Percentiles rank a stretch among this genome's conserved stretches.
Evolutionary conservation across 2,888 invertebrate genomes (phyloP).

Genomic region (Temnothorax unifasciatus): DNA sequence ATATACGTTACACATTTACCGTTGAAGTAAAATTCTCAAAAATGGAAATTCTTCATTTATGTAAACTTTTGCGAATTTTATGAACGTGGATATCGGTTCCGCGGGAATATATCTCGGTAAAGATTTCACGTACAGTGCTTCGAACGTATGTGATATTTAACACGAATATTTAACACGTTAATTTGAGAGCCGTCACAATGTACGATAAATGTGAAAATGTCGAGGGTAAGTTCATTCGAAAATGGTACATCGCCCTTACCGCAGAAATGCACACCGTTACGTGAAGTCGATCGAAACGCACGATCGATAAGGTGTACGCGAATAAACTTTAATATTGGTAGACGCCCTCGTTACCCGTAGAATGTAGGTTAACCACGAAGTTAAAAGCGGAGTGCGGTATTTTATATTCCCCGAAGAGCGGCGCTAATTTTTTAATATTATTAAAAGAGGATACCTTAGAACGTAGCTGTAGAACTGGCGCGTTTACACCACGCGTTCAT

Average conservation of each 20-base stretch:
- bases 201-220: conserved; percentile 25
- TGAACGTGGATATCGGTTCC: neutral
- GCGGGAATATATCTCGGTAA: neutral
- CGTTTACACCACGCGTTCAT: conserved; percentile 1
- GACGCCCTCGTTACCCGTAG: conserved; percentile 51
- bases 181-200: neutral
- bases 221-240: conserved; percentile 22
- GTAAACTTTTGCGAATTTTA: neutral
- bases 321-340: conserved; percentile 56
- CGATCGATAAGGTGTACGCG: conserved; percentile 51
- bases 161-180: conserved; percentile 4
- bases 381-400: conserved; percentile 47
- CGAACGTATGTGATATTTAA: no score
- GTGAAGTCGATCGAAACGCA: conserved; percentile 46
- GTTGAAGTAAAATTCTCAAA: neutral
- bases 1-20: neutral
- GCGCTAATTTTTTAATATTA: conserved; percentile 49
- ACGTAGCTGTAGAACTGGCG: conserved; percentile 5
- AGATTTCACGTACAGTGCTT: neutral
- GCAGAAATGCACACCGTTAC: conserved; percentile 25
- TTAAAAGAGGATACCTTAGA: neutral
- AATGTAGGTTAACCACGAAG: conserved; percentile 56
- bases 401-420: conserved; percentile 48
- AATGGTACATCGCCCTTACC: conserved; percentile 30
- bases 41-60: neutral